phyloP scores from a whole-genome alignment of 2,888 invertebrate genomes.

The Drosophila heteroneura region DNA sequence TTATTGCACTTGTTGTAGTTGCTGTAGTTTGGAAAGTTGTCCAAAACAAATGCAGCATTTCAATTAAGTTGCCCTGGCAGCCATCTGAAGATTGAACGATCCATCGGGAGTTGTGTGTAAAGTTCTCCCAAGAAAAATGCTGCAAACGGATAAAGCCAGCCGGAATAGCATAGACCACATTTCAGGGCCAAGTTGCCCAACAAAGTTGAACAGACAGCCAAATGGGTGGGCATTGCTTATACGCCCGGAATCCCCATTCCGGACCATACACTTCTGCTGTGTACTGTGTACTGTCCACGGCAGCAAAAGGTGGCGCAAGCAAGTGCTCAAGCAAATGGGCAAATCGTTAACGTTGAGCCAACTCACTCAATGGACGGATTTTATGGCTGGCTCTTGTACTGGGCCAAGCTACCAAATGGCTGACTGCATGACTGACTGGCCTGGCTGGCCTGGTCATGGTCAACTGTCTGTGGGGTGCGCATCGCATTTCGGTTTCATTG shows the following conservation, averaged over 20 bases:
- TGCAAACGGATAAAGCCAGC: constrained; percentile 41
- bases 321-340: constrained; percentile 74
- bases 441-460: constrained; percentile 4
- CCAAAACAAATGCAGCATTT: constrained; percentile 68
- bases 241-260: constrained; percentile 28
- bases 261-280: neutral
- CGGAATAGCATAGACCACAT: constrained; percentile 24
- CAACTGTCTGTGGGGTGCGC: constrained; percentile 18
- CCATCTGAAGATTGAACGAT: constrained; percentile 63
- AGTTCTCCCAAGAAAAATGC: constrained; percentile 33
- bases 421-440: constrained; percentile 14
- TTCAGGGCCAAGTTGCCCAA: constrained; percentile 41
- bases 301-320: constrained; percentile 57
- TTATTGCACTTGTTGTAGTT: constrained; percentile 1
- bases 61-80: constrained; percentile 62
- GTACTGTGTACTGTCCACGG: neutral
- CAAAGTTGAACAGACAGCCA: constrained; percentile 54
- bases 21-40: constrained; percentile 35
- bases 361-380: constrained; percentile 55
- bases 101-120: constrained; percentile 57
- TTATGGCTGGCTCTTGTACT: constrained; percentile 42
- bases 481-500: constrained; percentile 74
- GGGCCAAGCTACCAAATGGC: constrained; percentile 14
- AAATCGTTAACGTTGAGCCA: constrained; percentile 71
- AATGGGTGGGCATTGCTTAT: constrained; percentile 62